Conservation (phyloP, 2,888 invertebrate species). For the Mythimna ferrago region DNA sequence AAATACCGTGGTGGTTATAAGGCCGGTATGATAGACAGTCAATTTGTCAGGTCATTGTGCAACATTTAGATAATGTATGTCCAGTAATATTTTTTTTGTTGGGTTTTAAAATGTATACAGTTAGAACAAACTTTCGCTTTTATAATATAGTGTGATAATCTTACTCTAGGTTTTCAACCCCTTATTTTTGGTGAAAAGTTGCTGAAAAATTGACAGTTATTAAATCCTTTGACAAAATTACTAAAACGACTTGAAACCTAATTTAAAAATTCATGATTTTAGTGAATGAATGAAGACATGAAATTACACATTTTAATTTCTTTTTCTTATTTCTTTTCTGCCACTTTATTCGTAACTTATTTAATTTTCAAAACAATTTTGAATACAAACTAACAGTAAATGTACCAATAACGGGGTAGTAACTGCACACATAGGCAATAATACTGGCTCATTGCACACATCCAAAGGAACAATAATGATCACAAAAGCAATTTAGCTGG, state of each 20-base stretch:
- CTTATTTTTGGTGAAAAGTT: background rate
- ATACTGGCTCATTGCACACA: slow-evolving; percentile 5
- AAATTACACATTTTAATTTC: slow-evolving; percentile 48
- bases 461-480: slow-evolving; percentile 44
- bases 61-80: too few species aligned
- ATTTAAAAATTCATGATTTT: slow-evolving; percentile 28
- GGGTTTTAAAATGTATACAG: too few species aligned
- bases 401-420: background rate
- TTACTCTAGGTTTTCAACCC: background rate
- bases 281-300: slow-evolving; percentile 28
- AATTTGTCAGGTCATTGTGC: too few species aligned
- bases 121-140: too few species aligned
- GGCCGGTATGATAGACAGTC: too few species aligned
- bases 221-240: slow-evolving; percentile 32
- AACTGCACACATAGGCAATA: slow-evolving; percentile 5
- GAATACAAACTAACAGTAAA: background rate
- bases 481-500: slow-evolving; percentile 45
- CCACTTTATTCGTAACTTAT: slow-evolving; percentile 2
- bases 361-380: background rate
- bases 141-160: too few species aligned
- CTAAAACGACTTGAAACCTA: slow-evolving; percentile 12
- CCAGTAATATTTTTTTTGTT: too few species aligned
- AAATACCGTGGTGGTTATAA: too few species aligned
- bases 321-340: slow-evolving; percentile 2
- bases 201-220: too few species aligned